A percentile compares a stretch with the other conserved stretches of the same genome.
Evolutionary conservation across 2,888 invertebrate genomes (phyloP).

Genomic region (Lepidocyrtinus sp.): DNA sequence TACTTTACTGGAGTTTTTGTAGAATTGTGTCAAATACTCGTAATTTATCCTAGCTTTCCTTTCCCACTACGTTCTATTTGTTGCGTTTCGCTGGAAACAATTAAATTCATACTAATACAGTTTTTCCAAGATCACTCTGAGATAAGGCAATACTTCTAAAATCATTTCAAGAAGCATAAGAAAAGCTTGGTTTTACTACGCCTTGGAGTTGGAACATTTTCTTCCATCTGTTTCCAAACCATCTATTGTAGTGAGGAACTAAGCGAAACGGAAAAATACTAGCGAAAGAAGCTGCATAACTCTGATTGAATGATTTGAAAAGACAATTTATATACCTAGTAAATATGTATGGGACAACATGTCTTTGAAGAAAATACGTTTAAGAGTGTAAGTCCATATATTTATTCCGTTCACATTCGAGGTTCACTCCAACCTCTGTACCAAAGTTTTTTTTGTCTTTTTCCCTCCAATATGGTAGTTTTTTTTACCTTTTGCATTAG

Average conservation of each 20-base stretch:
- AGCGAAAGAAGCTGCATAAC: neutral
- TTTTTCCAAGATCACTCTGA: too few species aligned
- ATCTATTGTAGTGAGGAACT: neutral
- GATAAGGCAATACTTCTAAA: too few species aligned
- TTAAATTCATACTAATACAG: too few species aligned
- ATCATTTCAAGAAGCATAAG: too few species aligned
- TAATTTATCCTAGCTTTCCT: too few species aligned
- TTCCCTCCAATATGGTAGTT: neutral
- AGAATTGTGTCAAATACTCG: too few species aligned
- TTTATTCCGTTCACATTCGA: neutral
- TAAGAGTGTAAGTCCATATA: neutral
- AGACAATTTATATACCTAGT: neutral
- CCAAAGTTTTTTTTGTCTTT: neutral
- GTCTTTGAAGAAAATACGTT: neutral
- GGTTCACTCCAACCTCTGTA: neutral
- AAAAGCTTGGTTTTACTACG: too few species aligned
- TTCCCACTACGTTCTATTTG: too few species aligned
- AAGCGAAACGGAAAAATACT: neutral
- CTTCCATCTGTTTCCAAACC: neutral
- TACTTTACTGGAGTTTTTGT: too few species aligned
- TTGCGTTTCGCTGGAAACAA: too few species aligned
- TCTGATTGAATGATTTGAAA: conserved; percentile 7
- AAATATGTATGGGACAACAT: neutral
- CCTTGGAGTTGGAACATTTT: too few species aligned
- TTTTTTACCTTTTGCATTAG: neutral